phyloP scores from a whole-genome alignment of 2,888 invertebrate species.

The Pyrocoelia pectoralis region DNA sequence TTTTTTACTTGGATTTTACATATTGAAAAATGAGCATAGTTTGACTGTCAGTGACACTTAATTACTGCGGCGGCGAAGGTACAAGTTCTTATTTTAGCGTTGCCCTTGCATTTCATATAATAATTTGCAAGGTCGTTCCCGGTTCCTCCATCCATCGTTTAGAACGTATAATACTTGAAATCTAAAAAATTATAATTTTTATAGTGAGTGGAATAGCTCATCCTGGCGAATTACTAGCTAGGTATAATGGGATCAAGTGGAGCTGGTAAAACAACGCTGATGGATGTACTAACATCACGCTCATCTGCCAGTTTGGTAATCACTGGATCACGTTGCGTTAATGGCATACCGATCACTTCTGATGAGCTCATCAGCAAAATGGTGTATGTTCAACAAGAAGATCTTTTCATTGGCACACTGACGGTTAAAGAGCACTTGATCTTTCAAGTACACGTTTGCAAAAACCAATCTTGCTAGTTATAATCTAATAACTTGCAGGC shows the following conservation, averaged over 20 bases:
- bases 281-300: conserved; percentile 88
- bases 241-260: conserved; percentile 90
- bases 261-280: conserved; percentile 92
- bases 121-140: too few species aligned
- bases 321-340: conserved; percentile 68
- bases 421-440: conserved; percentile 90
- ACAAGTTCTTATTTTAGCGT: too few species aligned
- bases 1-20: too few species aligned
- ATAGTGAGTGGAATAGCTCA: conserved; percentile 83
- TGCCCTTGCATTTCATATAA: too few species aligned
- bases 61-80: too few species aligned
- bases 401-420: conserved; percentile 88
- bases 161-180: too few species aligned
- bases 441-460: conserved; percentile 72
- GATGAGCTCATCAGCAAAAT: conserved; percentile 78
- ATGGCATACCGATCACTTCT: conserved; percentile 78
- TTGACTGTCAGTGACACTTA: too few species aligned
- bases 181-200: too few species aligned
- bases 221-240: conserved; percentile 85
- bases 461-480: neutral
- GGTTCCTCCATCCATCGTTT: too few species aligned
- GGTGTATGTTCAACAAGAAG: conserved; percentile 94
- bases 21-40: too few species aligned
- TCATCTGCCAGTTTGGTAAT: conserved; percentile 75
- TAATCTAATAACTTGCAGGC: conserved; percentile 63